These are phyloP conservation scores for Eutolmus rufibarbis DNA, from an alignment of 2,888 invertebrate species.

Conservation along the genomic window DNA sequence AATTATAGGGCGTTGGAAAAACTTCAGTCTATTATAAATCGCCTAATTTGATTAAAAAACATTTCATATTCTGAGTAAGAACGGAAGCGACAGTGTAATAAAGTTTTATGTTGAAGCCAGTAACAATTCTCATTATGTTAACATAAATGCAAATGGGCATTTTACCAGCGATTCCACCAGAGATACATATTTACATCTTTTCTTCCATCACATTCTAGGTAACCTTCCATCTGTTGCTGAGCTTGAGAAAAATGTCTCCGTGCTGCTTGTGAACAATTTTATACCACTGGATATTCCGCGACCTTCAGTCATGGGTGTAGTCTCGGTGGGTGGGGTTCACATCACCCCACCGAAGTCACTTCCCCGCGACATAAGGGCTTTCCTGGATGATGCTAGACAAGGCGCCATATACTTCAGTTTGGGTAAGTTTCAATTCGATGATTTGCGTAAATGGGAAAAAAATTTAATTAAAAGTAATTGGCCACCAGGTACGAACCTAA, in stretches of 20 bases:
- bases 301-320: slow-evolving; percentile 62
- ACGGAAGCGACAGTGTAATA: background rate
- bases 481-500: slow-evolving; percentile 60
- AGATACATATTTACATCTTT: background rate
- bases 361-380: slow-evolving; percentile 61
- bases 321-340: slow-evolving; percentile 67
- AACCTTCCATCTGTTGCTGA: slow-evolving; percentile 57
- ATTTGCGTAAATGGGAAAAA: background rate
- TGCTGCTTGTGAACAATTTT: slow-evolving; percentile 65
- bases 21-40: background rate
- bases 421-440: slow-evolving; percentile 44
- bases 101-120: background rate
- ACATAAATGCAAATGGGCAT: background rate
- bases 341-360: slow-evolving; percentile 60
- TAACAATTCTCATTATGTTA: background rate
- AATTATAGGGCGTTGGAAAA: background rate
- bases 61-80: background rate
- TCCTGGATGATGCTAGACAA: slow-evolving; percentile 60
- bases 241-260: slow-evolving; percentile 62
- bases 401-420: slow-evolving; percentile 64
- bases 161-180: background rate
- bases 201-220: slow-evolving; percentile 6
- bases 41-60: background rate
- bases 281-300: slow-evolving; percentile 62
- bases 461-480: background rate